phyloP scores from a whole-genome alignment of 1,140 invertebrate species.

The Mactra quadrangularis region DNA sequence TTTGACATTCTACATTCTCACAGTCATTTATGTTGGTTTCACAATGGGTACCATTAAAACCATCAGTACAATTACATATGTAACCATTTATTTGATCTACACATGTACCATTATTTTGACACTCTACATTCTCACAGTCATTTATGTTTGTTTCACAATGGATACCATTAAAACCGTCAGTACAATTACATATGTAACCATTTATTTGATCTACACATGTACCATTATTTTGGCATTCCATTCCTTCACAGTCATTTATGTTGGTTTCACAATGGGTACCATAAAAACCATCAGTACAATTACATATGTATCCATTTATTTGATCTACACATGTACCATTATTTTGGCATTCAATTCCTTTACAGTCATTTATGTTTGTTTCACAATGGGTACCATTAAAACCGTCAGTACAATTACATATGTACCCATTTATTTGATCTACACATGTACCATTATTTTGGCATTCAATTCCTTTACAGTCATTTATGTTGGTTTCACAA shows the following conservation, averaged over 20 bases:
- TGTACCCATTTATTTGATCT: conserved; percentile 3
- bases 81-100: neutral
- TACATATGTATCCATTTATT: neutral
- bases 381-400: conserved; percentile 47
- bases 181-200: conserved; percentile 52
- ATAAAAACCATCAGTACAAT: neutral
- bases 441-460: conserved; percentile 5
- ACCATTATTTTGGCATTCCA: neutral
- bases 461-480: neutral
- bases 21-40: conserved; percentile 39
- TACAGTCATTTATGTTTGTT: conserved; percentile 4
- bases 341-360: conserved; percentile 87
- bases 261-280: neutral
- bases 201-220: neutral
- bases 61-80: conserved; percentile 4
- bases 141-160: conserved; percentile 43
- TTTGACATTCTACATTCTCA: conserved; percentile 16
- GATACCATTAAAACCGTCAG: conserved; percentile 73
- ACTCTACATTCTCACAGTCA: neutral
- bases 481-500: conserved; percentile 4
- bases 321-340: no score
- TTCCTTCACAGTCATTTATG: neutral
- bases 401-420: conserved; percentile 75
- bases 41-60: conserved; percentile 3
- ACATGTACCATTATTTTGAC: neutral